A percentile compares a stretch with the other conserved stretches of the same genome.
Evolutionary conservation across 2,888 invertebrate genomes (phyloP).

Genomic region (Phyllotreta striolata): DNA sequence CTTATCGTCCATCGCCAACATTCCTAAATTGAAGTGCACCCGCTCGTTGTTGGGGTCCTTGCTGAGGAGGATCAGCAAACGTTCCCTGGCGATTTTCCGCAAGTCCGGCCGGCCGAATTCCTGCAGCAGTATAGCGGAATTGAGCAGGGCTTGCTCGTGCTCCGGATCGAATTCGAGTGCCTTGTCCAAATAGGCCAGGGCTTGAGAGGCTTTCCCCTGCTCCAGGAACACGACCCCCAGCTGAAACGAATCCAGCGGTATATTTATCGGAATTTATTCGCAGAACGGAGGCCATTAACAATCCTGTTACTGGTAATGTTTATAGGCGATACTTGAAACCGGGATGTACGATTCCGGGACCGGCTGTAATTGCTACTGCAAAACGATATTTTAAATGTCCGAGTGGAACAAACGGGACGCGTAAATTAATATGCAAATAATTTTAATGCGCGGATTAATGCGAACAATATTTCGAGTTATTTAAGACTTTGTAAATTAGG

Average conservation of each 20-base stretch:
- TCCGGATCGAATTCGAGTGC: slow-evolving; percentile 92
- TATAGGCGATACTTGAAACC: no score
- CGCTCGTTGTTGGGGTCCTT: slow-evolving; percentile 85
- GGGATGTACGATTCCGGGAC: no score
- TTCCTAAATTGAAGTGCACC: slow-evolving; percentile 91
- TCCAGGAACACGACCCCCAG: slow-evolving; percentile 94
- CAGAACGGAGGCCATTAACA: neutral
- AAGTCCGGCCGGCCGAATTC: slow-evolving; percentile 84
- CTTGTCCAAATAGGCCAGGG: slow-evolving; percentile 90
- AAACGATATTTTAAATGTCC: no score
- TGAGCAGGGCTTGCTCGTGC: slow-evolving; percentile 92
- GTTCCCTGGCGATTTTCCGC: slow-evolving; percentile 79
- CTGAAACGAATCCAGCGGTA: slow-evolving; percentile 62
- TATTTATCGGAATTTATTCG: neutral
- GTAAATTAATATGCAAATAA: no score
- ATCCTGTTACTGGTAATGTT: no score
- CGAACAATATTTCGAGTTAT: no score
- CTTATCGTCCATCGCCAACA: slow-evolving; percentile 96
- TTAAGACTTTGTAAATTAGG: no score
- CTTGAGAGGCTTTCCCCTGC: slow-evolving; percentile 90
- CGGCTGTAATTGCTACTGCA: no score
- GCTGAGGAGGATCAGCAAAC: slow-evolving; percentile 81
- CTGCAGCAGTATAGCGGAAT: slow-evolving; percentile 93
- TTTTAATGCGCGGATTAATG: no score
- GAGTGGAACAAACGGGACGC: no score